Base-by-base conservation (phyloP, 2,888 invertebrate genomes). In the Noctua janthe region DNA sequence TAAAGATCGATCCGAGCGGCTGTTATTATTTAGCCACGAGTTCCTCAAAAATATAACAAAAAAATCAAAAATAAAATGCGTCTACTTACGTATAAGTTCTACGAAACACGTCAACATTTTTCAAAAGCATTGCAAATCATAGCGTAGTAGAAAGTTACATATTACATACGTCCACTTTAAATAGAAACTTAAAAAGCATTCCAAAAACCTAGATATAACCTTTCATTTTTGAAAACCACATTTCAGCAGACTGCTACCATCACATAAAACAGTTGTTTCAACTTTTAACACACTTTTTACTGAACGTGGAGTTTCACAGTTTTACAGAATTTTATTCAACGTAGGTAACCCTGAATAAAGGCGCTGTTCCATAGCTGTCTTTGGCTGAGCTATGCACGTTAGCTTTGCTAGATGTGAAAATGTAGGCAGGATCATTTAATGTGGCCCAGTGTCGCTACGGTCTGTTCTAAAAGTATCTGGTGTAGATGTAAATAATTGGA, bases 191-290 rank as follows among this genome's bases (percentile, higher is more conserved):
- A 5, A 43, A 51, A 23, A 43, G 15, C 23, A 29, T 1, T 39
- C 20, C 17, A 43, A 51, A 51, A 59, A 70, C n/a, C 47, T 5
- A 67, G 54, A 67, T 15, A 17, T 7, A n/a, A 49, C 49, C 54
- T 56, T 67, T 15, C 8, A 39, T 69, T 62, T 64, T 59, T 49
- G 1, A 35, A 70, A 64, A 64, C n/a, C 15, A 64, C 51, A n/a
- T 81, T 81, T 54, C 35, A 54, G 54, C 47, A 64, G 79, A 20
- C 54, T 39, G 74, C 35, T 73, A 54, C 35, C 54, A 17, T 67
- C 56, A 49, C 66, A 49, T 56, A 49, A 56, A 82, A 75, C 39
- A 59, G 56, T 74, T 82, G 54, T 67, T 59, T 76, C 5, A 83
- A 81, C 43, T 69, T 76, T 71, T 78, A 64, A 62, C 54, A 11